phyloP scores from a whole-genome alignment of 2,797 vertebrate species.

The Gallirallus australis region DNA sequence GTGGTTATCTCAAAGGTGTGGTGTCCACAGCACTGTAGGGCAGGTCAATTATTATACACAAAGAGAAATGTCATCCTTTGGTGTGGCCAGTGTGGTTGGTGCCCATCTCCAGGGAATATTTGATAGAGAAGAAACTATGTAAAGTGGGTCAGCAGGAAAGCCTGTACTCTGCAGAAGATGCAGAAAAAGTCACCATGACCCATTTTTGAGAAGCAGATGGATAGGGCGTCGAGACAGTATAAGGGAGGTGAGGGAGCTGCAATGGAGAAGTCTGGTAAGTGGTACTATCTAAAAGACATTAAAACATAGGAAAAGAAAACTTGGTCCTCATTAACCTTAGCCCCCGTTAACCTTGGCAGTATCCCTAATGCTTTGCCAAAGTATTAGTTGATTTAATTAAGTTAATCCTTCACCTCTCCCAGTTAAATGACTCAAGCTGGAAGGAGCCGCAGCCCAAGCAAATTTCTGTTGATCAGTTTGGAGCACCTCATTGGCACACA shows the following conservation, averaged over 20 bases:
- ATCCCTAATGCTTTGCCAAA: background rate
- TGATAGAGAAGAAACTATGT: background rate
- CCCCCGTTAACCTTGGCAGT: conserved; percentile 2
- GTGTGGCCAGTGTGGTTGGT: background rate
- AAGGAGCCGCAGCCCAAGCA: background rate
- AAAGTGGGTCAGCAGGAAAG: background rate
- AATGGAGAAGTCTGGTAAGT: background rate
- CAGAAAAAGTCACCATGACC: background rate
- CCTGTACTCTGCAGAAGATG: background rate
- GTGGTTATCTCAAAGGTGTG: background rate
- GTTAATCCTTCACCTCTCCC: conserved; percentile 33
- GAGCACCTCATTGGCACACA: background rate
- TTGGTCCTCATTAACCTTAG: background rate
- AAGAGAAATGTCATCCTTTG: background rate
- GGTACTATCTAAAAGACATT: background rate
- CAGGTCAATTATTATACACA: background rate
- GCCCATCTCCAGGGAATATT: background rate
- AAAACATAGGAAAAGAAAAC: background rate
- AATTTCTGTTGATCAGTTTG: background rate
- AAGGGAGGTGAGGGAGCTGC: background rate
- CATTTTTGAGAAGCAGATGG: background rate
- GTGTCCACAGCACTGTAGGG: background rate
- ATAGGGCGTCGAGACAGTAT: rapidly evolving
- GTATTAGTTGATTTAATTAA: conserved; percentile 48
- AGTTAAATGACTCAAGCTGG: background rate